Evolutionary conservation across 2,888 invertebrate species (phyloP).

Genomic region (Plebejus anna): DNA sequence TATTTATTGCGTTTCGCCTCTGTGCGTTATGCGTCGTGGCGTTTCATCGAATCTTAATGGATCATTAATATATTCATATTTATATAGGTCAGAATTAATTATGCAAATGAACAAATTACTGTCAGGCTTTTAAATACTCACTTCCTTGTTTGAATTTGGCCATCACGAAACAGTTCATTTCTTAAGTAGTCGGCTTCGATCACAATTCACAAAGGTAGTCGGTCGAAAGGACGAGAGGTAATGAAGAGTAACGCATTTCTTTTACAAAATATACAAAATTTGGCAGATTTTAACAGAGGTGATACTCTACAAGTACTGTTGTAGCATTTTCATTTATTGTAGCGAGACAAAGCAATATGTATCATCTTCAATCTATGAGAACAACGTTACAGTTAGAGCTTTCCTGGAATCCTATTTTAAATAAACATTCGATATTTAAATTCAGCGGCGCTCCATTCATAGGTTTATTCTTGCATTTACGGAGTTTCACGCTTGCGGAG

Average conservation of each 20-base stretch:
- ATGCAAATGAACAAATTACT: background rate
- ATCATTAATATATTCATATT: background rate
- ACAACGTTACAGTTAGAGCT: constrained; percentile 1
- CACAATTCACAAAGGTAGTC: background rate
- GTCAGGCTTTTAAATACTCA: background rate
- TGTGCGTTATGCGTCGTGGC: background rate
- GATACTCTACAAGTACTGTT: background rate
- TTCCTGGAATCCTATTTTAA: constrained; percentile 32
- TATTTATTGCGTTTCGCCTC: constrained; percentile 6
- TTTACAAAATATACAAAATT: background rate
- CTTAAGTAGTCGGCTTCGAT: background rate
- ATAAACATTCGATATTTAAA: constrained; percentile 37
- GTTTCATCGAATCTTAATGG: background rate
- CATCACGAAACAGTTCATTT: background rate
- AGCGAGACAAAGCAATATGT: background rate
- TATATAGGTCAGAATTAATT: constrained; percentile 6
- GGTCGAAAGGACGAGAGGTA: background rate
- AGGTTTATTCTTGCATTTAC: constrained; percentile 29
- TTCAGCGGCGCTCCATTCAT: constrained; percentile 34
- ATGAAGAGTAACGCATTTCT: background rate
- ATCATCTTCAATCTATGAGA: background rate
- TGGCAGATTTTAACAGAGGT: background rate
- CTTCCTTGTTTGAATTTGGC: constrained; percentile 5
- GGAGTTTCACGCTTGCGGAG: constrained; percentile 27
- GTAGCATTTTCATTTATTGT: background rate